Evolutionary conservation across 2,113 vertebrate species (phyloP), one percentile per base, ranked within the genome.

Genomic region (Brienomyrus longianalis): DNA sequence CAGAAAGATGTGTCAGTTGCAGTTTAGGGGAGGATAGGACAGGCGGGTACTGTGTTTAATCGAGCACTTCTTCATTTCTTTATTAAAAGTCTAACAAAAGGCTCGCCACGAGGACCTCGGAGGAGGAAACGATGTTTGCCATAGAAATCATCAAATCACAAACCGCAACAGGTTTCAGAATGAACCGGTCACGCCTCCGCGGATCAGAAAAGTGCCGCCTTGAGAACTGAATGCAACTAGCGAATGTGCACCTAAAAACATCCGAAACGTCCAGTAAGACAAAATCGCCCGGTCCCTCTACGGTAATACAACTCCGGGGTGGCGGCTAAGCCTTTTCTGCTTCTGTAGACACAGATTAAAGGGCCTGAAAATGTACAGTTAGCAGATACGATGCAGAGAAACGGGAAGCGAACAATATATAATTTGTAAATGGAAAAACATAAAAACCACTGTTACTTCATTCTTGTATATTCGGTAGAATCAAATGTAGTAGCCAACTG

Each of bases 121-220:
- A 86, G 51, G n/a, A 86, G 50, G 85, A 86, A 86, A 54, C 85
- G n/a, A 15, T 5, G 9, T 86, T 86, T 86, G 27, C 51, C 85
- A 86, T 56, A 86, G 85, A 86, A 54, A 86, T 52, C 54, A 56
- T 52, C 85, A 13, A 50, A 27, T 52, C 51, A n/a, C 27, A 86
- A 83, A 86, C 85, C 85, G 47, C 85, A 86, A 19, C 11, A 31
- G 31, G 85, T 86, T 86, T 86, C 85, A 86, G 51, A 86, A 86
- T 86, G 85, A 86, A 86, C 15, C 31, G 85, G 48, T 27, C 51
- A 19, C 27, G 85, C 85, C n/a, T 86, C 85, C 48, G 48, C 23
- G 15, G 13, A 52, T 21, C 48, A 17, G 85, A 54, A 86, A 54
- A 35, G 21, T 35, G 50, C 51, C 85, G 5, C 13, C 13, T 45